Conservation (phyloP, 2,113 vertebrate species). For the Xiphias gladius region DNA sequence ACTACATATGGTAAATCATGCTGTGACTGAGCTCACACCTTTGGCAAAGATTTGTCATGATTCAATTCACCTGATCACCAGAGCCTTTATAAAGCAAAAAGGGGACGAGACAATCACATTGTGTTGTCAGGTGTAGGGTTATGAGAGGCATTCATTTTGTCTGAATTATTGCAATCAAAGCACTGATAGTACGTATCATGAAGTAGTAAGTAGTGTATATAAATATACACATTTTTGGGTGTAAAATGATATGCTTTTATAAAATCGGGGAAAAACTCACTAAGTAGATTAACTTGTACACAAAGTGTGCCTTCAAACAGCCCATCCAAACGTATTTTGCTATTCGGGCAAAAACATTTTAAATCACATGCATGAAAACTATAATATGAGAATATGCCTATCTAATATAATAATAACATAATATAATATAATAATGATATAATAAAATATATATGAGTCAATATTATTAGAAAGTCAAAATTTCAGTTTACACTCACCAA, state of each 20-base stretch:
- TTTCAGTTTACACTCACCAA: no score
- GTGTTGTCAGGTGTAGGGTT: background rate
- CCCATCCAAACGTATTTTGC: background rate
- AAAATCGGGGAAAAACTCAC: background rate
- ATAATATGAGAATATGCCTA: background rate
- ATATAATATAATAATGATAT: no score
- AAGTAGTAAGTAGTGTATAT: background rate
- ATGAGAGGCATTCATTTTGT: background rate
- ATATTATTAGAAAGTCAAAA: no score
- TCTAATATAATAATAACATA: no score
- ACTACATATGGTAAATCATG: conserved; percentile 6
- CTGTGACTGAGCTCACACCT: background rate
- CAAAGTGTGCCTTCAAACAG: background rate
- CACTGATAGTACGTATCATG: no score
- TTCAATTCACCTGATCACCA: conserved; percentile 11
- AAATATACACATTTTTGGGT: background rate
- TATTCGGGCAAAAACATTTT: background rate
- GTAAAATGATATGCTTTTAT: background rate
- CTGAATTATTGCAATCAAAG: background rate
- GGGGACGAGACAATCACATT: background rate
- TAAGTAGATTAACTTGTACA: background rate
- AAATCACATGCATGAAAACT: background rate
- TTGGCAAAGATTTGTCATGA: conserved; percentile 8
- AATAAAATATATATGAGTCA: no score
- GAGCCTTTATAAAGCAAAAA: background rate